Conservation (phyloP, 2,113 vertebrate species). For the Drymodes brunneopygia region DNA sequence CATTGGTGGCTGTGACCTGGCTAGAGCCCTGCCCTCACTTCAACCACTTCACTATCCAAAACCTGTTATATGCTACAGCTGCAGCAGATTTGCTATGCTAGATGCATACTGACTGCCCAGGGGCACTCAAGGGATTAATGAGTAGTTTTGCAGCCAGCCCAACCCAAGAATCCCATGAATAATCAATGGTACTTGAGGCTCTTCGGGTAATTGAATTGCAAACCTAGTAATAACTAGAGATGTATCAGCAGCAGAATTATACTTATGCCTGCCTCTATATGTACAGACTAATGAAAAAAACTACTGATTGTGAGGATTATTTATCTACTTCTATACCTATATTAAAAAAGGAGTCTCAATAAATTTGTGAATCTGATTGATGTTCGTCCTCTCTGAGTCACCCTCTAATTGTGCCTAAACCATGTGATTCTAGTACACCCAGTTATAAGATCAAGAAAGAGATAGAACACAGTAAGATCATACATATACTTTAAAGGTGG, state of each 20-base stretch:
- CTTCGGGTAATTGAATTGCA: conserved; percentile 64
- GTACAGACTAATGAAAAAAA: conserved; percentile 40
- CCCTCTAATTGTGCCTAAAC: not conserved
- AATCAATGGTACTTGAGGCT: conserved; percentile 68
- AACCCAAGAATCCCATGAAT: conserved; percentile 65
- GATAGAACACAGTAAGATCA: not conserved
- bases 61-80: not conserved
- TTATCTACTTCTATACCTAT: conserved; percentile 25
- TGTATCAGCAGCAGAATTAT: conserved; percentile 55
- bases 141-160: conserved; percentile 47
- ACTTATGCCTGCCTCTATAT: conserved; percentile 26
- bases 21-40: not conserved
- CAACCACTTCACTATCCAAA: not conserved
- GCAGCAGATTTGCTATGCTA: not conserved
- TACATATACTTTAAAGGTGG: not conserved
- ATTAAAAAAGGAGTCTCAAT: conserved; percentile 7
- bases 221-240: conserved; percentile 60
- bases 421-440: not conserved
- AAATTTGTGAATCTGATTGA: conserved; percentile 31
- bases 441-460: not conserved
- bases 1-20: not conserved
- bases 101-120: conserved; percentile 17
- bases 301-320: conserved; percentile 22
- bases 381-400: not conserved
- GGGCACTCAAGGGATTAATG: conserved; percentile 64